These are phyloP conservation scores for Exaiptasia diaphana DNA, from an alignment of 64 coral and sea anemone species.

Conservation along the genomic window DNA sequence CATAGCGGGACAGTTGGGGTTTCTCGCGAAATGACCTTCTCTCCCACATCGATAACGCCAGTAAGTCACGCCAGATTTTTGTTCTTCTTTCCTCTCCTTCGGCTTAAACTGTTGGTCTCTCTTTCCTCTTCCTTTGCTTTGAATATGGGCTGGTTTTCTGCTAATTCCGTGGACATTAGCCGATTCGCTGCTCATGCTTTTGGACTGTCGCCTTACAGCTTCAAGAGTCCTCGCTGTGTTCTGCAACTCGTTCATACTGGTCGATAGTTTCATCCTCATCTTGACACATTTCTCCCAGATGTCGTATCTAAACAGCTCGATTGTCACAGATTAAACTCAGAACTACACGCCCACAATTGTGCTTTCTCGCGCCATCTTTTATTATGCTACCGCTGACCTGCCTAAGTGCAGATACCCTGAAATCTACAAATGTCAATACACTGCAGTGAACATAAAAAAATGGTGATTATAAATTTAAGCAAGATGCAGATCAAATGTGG, in stretches of 20 bases:
- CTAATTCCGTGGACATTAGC: neutral
- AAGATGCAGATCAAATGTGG: slow-evolving; percentile 50
- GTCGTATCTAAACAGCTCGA: no score
- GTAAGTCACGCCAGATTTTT: neutral
- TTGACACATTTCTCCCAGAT: no score
- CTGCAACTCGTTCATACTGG: neutral
- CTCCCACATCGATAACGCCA: slow-evolving; percentile 35
- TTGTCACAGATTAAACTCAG: no score
- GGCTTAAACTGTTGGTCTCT: neutral
- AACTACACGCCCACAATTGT: no score
- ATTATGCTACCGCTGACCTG: no score
- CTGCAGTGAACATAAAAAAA: no score
- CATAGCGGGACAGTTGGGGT: slow-evolving; percentile 13
- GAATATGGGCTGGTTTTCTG: neutral
- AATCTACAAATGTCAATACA: no score
- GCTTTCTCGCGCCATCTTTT: no score
- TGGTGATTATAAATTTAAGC: slow-evolving; percentile 16
- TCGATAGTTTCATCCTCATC: no score
- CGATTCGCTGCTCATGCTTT: neutral
- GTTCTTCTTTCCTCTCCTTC: neutral
- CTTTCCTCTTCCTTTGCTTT: neutral
- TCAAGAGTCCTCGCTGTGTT: neutral
- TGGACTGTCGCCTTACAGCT: neutral
- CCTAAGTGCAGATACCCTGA: no score
- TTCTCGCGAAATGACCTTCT: slow-evolving; percentile 36